Percentiles rank a stretch among this genome's conserved stretches.
Evolutionary conservation across 2,888 invertebrate species (phyloP).

Genomic region (Acleris literana): DNA sequence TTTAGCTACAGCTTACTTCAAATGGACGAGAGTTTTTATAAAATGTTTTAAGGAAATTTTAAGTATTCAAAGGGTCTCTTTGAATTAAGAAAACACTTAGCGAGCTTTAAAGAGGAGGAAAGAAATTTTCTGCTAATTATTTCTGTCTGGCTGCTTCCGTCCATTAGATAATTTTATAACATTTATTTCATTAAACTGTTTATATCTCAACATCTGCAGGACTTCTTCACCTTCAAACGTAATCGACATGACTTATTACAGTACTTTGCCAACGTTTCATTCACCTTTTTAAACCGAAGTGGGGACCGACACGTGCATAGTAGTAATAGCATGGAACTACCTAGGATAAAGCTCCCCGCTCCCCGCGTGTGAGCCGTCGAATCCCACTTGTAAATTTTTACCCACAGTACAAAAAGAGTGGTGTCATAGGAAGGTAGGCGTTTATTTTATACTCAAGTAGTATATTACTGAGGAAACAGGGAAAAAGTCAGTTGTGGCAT

Average conservation of each 20-base stretch:
- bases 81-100: slow-evolving; percentile 43
- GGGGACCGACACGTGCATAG: too few relatives aligned
- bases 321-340: too few relatives aligned
- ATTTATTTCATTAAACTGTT: slow-evolving; percentile 36
- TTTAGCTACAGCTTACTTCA: slow-evolving; percentile 28
- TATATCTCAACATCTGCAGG: slow-evolving; percentile 24
- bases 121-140: slow-evolving; percentile 43
- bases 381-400: background rate
- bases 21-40: slow-evolving; percentile 33
- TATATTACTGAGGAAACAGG: too few relatives aligned
- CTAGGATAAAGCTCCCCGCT: too few relatives aligned
- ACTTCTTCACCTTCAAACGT: slow-evolving; percentile 9
- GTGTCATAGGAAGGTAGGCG: too few relatives aligned
- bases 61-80: slow-evolving; percentile 41
- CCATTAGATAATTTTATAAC: slow-evolving; percentile 39
- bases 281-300: background rate
- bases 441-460: too few relatives aligned
- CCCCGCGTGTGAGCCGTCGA: too few relatives aligned
- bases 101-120: slow-evolving; percentile 38
- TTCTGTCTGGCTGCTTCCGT: slow-evolving; percentile 42
- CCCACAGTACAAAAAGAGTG: too few relatives aligned
- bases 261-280: background rate
- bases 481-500: too few relatives aligned
- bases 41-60: slow-evolving; percentile 43
- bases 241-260: slow-evolving; percentile 12